phyloP scores from a whole-genome alignment of 2,113 vertebrate genomes.

The Rousettus leschenaultii region DNA sequence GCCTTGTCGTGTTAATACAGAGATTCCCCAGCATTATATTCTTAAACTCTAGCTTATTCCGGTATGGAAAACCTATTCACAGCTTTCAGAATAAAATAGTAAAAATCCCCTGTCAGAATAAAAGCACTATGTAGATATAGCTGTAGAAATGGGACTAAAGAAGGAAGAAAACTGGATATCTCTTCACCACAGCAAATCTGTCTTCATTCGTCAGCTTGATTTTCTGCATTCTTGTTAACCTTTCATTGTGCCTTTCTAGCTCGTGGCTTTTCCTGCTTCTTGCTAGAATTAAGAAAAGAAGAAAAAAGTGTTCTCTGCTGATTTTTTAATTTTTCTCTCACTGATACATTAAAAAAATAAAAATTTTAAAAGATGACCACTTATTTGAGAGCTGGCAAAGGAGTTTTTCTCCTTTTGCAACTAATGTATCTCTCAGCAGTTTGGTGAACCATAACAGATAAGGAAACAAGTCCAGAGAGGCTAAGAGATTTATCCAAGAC shows the following conservation, averaged over 20 bases:
- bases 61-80: background rate
- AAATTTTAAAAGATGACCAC: background rate
- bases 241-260: background rate
- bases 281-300: conserved; percentile 14
- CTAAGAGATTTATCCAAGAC: background rate
- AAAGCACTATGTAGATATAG: background rate
- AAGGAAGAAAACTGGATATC: background rate
- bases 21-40: background rate
- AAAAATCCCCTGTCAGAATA: background rate
- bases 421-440: background rate
- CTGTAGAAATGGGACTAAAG: background rate
- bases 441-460: background rate
- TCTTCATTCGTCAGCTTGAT: background rate
- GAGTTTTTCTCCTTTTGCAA: background rate
- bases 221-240: background rate
- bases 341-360: background rate
- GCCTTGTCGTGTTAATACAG: background rate
- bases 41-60: background rate
- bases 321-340: conserved; percentile 20
- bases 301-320: background rate
- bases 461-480: background rate
- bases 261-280: background rate
- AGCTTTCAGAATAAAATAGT: background rate
- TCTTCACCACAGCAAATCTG: background rate
- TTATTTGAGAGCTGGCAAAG: background rate